Evolutionary conservation across 1,140 invertebrate genomes (phyloP), one percentile per base, ranked within the genome.

Genomic region (Anagrus nilaparvatae): DNA sequence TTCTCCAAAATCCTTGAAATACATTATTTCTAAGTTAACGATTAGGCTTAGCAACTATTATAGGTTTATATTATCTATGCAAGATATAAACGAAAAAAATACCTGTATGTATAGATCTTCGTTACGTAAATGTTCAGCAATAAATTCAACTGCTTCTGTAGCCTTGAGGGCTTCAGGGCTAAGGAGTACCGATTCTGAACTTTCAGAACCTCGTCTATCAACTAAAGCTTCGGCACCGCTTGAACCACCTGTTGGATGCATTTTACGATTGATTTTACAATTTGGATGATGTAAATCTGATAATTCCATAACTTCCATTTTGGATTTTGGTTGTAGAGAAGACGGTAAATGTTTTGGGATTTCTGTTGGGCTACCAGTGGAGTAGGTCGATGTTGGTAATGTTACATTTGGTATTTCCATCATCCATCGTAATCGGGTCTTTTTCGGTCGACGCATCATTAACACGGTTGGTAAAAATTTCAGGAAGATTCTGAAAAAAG

Each of bases 71-170:
- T 25, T 25, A 25, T 25, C 24, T 5, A 25, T 25, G 5, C 24
- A 12, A 25, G 12, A 25, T 7, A 25, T 5, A 25, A 25, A 7
- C 24, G 24, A 25, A 25, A 25, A 25, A 25, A 59, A 64, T 65
- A 94, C 92, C 79, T 97, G 93, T 66, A 96, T 95, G 56, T 96
- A 94, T 55, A 93, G 81, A 73, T 96, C 91, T 69, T 95, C 92
- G 61, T 93, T 93, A 51, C 92, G 81, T 43, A 98, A 75, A 75
- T 98, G 93, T 66, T 97, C 93, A 17, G 94, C 94, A 47, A 98
- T 97, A 64, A 97, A 97, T 60, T 94, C 90, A 1, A 97, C 92
- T 3, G 93, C 93, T 65, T 97, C 92, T 7, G 94, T 95, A 13
- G 93, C 93, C 69, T 94, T 88, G 48, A 82, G 84, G 0, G 93